phyloP scores from a whole-genome alignment of 2,113 vertebrate genomes.

The Psittacula cyanocephala region DNA sequence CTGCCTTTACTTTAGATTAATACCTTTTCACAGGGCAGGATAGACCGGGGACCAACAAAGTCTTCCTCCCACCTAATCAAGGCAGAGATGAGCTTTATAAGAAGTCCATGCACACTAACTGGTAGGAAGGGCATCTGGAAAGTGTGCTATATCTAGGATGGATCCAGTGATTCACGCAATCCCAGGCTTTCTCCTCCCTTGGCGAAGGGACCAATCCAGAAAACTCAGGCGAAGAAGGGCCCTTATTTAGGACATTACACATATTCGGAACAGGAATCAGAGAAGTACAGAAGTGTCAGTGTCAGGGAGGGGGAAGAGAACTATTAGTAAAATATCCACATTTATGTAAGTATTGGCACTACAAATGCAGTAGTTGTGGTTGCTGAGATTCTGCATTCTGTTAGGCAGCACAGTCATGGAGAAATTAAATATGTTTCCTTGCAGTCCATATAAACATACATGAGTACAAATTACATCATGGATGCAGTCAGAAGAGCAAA shows the following conservation, averaged over 20 bases:
- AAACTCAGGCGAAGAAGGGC: neutral
- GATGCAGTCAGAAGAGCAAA: neutral
- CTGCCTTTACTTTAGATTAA: neutral
- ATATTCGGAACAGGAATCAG: neutral
- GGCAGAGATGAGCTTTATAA: neutral
- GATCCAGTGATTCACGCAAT: neutral
- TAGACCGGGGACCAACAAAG: neutral
- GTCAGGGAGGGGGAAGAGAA: neutral
- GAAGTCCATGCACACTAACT: neutral
- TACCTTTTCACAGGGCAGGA: neutral
- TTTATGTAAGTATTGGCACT: neutral
- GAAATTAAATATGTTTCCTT: neutral
- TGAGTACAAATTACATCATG: rapidly evolving
- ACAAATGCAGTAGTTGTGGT: neutral
- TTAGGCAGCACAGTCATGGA: neutral
- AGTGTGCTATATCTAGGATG: neutral
- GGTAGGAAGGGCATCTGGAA: neutral
- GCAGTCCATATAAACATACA: neutral
- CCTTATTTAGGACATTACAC: neutral
- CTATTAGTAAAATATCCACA: neutral
- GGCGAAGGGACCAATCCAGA: neutral
- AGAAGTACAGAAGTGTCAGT: neutral
- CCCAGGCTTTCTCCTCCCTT: neutral
- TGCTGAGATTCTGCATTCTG: neutral
- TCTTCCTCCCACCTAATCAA: neutral